These are phyloP conservation scores for Poecilia wingei DNA, from an alignment of 2,797 vertebrate genomes.

Conservation along the genomic window DNA sequence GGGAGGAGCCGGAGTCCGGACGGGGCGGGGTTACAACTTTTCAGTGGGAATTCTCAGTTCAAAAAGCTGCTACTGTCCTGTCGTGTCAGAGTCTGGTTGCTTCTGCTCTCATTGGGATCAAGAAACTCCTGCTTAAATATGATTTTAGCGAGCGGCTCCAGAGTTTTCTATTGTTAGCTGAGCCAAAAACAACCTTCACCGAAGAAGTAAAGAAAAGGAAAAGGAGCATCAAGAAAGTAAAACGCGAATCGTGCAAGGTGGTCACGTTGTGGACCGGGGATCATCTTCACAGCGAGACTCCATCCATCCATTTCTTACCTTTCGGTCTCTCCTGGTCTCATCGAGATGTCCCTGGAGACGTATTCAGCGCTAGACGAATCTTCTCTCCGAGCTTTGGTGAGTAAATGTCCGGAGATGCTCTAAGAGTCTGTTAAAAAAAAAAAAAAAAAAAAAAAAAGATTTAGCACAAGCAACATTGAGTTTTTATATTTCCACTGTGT, in stretches of 20 bases:
- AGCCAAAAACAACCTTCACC: neutral
- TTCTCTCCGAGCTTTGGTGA: slow-evolving; percentile 87
- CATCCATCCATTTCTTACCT: neutral
- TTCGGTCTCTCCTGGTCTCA: slow-evolving; percentile 41
- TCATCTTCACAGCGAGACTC: neutral
- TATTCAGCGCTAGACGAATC: slow-evolving; percentile 87
- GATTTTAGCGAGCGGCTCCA: neutral
- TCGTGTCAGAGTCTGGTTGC: neutral
- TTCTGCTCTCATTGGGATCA: neutral
- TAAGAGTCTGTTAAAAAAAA: neutral
- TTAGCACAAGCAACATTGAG: neutral
- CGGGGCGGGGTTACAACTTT: slow-evolving; percentile 72
- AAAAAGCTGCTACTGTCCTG: slow-evolving; percentile 68
- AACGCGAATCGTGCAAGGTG: slow-evolving; percentile 62
- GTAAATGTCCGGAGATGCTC: slow-evolving; percentile 43
- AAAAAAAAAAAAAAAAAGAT: too few species aligned
- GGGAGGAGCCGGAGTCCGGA: slow-evolving; percentile 33
- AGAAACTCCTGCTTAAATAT: slow-evolving; percentile 26
- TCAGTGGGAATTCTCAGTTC: slow-evolving; percentile 74
- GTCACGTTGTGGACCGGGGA: slow-evolving; percentile 31
- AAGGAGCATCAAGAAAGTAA: neutral
- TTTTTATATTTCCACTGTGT: neutral
- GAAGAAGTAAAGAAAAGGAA: neutral
- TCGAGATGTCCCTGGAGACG: slow-evolving; percentile 80
- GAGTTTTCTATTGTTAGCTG: neutral